Evolutionary conservation across 2,113 vertebrate species (phyloP).

Genomic region (Lasiurus cinereus): DNA sequence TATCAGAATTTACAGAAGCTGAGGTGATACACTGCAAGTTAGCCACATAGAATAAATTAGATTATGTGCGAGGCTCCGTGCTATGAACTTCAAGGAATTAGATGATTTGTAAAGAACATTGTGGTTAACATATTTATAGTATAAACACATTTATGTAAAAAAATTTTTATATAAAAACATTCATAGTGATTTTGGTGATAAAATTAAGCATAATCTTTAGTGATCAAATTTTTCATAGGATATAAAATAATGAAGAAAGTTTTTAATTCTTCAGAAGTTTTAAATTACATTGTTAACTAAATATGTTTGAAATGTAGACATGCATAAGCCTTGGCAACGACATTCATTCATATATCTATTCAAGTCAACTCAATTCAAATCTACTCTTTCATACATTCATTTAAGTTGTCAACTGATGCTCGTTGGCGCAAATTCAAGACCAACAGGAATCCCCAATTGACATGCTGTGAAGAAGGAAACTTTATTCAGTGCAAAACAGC

Average conservation of each 20-base stretch:
- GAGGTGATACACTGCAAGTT: background rate
- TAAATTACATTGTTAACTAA: slow-evolving; percentile 2
- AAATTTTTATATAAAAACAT: background rate
- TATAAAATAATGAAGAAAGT: slow-evolving; percentile 14
- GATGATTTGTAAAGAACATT: background rate
- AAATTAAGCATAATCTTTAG: background rate
- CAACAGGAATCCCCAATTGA: background rate
- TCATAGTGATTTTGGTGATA: background rate
- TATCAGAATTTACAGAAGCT: background rate
- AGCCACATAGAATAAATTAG: background rate
- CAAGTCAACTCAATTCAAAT: background rate
- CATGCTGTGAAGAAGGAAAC: background rate
- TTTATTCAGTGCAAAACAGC: background rate
- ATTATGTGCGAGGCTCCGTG: background rate
- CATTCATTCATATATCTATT: background rate
- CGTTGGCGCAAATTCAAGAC: background rate
- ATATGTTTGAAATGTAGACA: background rate
- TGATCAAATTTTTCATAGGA: background rate
- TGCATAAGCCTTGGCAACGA: background rate
- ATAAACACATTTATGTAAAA: slow-evolving; percentile 28
- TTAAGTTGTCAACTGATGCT: background rate
- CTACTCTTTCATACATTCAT: background rate
- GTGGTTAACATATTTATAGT: background rate
- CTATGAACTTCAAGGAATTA: background rate
- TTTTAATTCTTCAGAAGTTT: slow-evolving; percentile 4